Percentiles rank a stretch among this genome's conserved stretches.
Conservation (phyloP, 1,140 invertebrate genomes). For the Ceratina australensis region DNA sequence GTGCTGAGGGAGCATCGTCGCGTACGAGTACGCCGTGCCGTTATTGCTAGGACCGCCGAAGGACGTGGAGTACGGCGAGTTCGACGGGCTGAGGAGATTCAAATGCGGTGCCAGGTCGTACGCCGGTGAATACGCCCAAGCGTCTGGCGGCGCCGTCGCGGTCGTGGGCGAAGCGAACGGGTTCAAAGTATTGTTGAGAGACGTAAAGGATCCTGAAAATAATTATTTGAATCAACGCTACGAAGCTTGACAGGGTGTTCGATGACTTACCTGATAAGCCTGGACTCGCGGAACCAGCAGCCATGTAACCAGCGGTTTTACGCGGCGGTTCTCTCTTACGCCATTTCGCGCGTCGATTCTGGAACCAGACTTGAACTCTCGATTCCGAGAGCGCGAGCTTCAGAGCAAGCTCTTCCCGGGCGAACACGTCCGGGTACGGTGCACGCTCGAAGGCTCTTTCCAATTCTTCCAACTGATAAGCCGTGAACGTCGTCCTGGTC, state of each 20-base stretch:
- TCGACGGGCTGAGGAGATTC: conserved; percentile 85
- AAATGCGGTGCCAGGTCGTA: conserved; percentile 87
- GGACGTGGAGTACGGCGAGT: conserved; percentile 83
- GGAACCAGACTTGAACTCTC: conserved; percentile 95
- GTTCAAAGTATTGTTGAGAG: conserved; percentile 83
- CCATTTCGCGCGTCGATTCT: conserved; percentile 98
- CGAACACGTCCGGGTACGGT: conserved; percentile 98
- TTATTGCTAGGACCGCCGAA: conserved; percentile 78
- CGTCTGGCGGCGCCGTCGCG: conserved; percentile 83
- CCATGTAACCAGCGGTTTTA: conserved; percentile 90
- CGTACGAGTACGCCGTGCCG: conserved; percentile 78
- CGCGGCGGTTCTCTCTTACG: conserved; percentile 98
- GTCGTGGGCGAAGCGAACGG: conserved; percentile 84
- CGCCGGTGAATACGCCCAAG: conserved; percentile 87
- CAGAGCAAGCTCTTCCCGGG: conserved; percentile 94
- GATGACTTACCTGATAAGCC: conserved; percentile 75
- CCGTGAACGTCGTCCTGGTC: conserved; percentile 98
- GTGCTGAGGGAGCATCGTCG: conserved; percentile 85
- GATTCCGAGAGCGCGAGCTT: conserved; percentile 95
- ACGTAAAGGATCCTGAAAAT: conserved; percentile 81
- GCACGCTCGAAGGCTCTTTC: conserved; percentile 96
- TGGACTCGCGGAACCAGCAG: conserved; percentile 81
- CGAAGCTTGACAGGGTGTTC: too few relatives aligned
- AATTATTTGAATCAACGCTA: too few relatives aligned
- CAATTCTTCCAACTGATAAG: conserved; percentile 96